Percentiles rank a stretch among this genome's conserved stretches.
Evolutionary conservation across 2,113 vertebrate species (phyloP).

Genomic region (Paramormyrops kingsleyae): DNA sequence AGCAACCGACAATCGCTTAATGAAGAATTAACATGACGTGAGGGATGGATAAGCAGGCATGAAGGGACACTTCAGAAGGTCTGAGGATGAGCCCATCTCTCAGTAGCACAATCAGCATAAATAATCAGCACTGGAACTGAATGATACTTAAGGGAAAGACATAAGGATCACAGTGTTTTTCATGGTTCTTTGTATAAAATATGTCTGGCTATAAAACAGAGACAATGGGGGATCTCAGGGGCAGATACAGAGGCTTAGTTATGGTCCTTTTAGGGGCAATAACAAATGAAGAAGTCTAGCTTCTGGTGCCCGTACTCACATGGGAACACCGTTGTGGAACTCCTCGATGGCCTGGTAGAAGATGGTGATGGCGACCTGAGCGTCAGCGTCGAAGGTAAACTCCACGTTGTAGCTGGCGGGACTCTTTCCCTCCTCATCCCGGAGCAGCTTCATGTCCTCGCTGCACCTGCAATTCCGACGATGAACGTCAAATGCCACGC

Average conservation of each 20-base stretch:
- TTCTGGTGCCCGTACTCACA: conserved; percentile 61
- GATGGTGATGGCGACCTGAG: conserved; percentile 90
- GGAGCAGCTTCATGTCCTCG: conserved; percentile 79
- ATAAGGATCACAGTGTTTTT: neutral
- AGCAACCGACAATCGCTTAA: neutral
- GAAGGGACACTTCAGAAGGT: neutral
- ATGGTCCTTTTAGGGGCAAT: neutral
- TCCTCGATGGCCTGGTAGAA: conserved; percentile 96
- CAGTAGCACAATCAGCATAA: neutral
- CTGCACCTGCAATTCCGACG: conserved; percentile 63
- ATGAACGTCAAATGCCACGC: neutral
- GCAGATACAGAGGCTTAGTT: neutral
- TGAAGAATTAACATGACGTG: neutral
- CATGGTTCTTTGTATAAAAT: neutral
- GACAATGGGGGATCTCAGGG: neutral
- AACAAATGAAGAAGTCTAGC: neutral
- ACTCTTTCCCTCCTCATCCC: conserved; percentile 69
- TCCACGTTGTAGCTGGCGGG: conserved; percentile 87
- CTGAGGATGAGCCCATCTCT: neutral
- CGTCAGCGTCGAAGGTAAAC: conserved; percentile 91
- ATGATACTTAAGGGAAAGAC: neutral
- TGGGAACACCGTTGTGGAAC: conserved; percentile 84
- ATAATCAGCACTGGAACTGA: neutral
- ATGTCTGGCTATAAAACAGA: neutral
- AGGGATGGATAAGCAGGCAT: neutral